Conservation (phyloP, 1,140 invertebrate species). For the Bilobella aurantiaca region DNA sequence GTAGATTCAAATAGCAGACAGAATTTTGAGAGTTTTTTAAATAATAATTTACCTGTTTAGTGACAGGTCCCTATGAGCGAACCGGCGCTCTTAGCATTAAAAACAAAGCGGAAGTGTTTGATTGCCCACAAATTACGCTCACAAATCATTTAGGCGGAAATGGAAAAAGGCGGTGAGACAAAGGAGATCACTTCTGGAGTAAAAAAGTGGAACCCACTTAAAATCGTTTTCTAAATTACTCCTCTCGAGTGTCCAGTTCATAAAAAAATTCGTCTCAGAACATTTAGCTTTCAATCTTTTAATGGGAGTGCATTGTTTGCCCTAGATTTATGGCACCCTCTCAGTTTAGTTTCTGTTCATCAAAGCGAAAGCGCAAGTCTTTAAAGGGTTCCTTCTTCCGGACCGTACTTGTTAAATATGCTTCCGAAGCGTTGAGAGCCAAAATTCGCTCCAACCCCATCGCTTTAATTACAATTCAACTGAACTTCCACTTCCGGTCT, state of each 20-base stretch:
- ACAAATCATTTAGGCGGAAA: slow-evolving; percentile 13
- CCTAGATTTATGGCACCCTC: not conserved
- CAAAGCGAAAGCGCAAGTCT: not conserved
- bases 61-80: not conserved
- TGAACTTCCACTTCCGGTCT: too few relatives aligned
- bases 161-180: not conserved
- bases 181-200: not conserved
- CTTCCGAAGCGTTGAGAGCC: not conserved
- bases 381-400: not conserved
- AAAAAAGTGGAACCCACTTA: not conserved
- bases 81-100: not conserved
- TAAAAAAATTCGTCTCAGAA: slow-evolving; percentile 7
- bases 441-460: not conserved
- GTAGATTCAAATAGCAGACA: too few relatives aligned
- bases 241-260: slow-evolving; percentile 4
- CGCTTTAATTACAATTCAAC: not conserved
- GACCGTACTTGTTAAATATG: not conserved
- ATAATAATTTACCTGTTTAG: slow-evolving; percentile 7
- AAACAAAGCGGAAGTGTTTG: slow-evolving; percentile 15
- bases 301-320: not conserved
- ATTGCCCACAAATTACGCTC: slow-evolving; percentile 15
- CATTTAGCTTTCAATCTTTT: slow-evolving; percentile 1
- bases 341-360: slow-evolving; percentile 4
- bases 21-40: not conserved
- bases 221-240: too few relatives aligned